Evolutionary conservation across 2,113 vertebrate species (phyloP).

Genomic region (Sterna hirundo): DNA sequence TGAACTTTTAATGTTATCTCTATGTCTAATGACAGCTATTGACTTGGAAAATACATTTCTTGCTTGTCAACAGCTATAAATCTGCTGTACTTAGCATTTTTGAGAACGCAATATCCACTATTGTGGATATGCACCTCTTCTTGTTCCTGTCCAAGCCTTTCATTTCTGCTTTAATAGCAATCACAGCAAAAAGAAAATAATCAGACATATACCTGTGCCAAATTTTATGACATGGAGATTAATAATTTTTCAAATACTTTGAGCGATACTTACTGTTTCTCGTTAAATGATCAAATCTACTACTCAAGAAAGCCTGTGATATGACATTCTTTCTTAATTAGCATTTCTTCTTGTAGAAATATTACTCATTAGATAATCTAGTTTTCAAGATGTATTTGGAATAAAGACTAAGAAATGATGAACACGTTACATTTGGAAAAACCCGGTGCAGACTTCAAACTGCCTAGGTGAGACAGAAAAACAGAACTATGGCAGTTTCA

Average conservation of each 20-base stretch:
- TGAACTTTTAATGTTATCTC: neutral
- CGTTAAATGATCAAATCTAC: neutral
- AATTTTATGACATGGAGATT: neutral
- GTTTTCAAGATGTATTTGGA: neutral
- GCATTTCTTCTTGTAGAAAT: neutral
- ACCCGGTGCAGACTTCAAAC: neutral
- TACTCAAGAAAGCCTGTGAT: neutral
- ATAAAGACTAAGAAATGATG: neutral
- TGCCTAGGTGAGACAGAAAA: neutral
- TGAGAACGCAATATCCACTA: neutral
- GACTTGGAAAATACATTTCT: neutral
- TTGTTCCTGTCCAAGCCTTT: neutral
- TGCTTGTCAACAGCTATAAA: neutral
- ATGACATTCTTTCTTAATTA: neutral
- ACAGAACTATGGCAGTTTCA: neutral
- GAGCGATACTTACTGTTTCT: neutral
- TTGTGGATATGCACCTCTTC: neutral
- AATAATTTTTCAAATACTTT: neutral
- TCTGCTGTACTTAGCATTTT: neutral
- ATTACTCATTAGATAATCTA: neutral
- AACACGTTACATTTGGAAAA: neutral
- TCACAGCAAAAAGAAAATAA: neutral
- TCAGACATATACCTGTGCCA: neutral
- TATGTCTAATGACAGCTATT: neutral
- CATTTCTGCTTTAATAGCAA: neutral